Conservation (phyloP, 2,113 vertebrate species). For the Recurvirostra avosetta region DNA sequence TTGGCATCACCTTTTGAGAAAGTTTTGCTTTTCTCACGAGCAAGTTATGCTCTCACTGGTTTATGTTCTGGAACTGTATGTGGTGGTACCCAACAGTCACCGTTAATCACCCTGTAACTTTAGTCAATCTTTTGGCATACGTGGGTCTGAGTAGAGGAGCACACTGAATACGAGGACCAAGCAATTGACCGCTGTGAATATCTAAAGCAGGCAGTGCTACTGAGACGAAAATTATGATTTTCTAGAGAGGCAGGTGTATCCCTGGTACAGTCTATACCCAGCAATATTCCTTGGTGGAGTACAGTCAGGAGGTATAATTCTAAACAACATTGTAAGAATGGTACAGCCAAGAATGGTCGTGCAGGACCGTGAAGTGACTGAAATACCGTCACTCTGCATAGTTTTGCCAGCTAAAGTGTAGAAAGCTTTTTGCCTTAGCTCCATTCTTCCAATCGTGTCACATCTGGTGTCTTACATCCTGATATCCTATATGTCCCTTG, state of each 20-base stretch:
- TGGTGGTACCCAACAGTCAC: not conserved
- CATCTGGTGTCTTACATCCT: not conserved
- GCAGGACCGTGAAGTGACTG: not conserved
- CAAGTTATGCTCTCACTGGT: not conserved
- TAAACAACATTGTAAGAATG: not conserved
- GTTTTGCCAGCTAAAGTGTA: not conserved
- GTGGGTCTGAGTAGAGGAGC: not conserved
- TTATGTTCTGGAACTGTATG: not conserved
- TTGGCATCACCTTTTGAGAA: not conserved
- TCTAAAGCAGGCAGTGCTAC: not conserved
- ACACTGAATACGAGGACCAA: not conserved
- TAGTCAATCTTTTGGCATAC: not conserved
- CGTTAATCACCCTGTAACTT: not conserved
- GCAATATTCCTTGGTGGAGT: not conserved
- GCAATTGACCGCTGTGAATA: not conserved
- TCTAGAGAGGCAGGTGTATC: not conserved
- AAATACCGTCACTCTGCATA: not conserved
- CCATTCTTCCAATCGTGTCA: not conserved
- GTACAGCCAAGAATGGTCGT: not conserved
- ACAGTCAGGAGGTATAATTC: not conserved
- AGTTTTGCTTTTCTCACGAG: not conserved
- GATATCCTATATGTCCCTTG: not conserved
- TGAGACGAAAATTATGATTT: not conserved
- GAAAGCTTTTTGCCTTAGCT: not conserved
- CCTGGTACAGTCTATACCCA: not conserved